Conservation (phyloP, 2,888 invertebrate species). For the Sericinus montela region DNA sequence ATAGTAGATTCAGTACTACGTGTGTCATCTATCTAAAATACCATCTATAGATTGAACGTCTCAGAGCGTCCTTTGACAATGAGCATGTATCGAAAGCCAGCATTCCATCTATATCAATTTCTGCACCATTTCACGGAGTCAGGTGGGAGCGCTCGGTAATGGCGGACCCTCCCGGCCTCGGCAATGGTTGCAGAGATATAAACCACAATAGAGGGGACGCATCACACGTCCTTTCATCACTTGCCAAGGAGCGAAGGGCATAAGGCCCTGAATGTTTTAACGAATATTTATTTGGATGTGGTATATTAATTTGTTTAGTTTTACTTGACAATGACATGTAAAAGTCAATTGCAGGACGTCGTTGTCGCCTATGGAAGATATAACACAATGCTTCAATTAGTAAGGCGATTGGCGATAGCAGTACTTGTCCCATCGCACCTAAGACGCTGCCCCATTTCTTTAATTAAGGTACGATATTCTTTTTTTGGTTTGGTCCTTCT, state of each 20-base stretch:
- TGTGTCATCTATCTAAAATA: background rate
- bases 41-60: background rate
- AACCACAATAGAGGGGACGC: conserved; percentile 61
- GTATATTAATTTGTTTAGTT: no score
- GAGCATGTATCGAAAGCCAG: conserved; percentile 1
- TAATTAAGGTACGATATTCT: no score
- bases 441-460: no score
- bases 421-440: no score
- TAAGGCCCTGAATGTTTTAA: conserved; percentile 32
- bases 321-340: no score
- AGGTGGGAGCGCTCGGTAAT: conserved; percentile 44
- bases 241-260: conserved; percentile 62
- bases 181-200: conserved; percentile 33
- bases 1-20: no score
- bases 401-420: no score
- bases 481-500: no score
- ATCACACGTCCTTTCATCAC: conserved; percentile 72
- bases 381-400: no score
- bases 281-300: no score
- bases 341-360: no score
- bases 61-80: background rate
- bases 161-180: conserved; percentile 25
- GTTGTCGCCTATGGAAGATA: no score
- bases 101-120: conserved; percentile 25
- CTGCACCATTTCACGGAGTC: conserved; percentile 39